Conservation (phyloP, 1,140 invertebrate species). For the Adoxophyes honmai region DNA sequence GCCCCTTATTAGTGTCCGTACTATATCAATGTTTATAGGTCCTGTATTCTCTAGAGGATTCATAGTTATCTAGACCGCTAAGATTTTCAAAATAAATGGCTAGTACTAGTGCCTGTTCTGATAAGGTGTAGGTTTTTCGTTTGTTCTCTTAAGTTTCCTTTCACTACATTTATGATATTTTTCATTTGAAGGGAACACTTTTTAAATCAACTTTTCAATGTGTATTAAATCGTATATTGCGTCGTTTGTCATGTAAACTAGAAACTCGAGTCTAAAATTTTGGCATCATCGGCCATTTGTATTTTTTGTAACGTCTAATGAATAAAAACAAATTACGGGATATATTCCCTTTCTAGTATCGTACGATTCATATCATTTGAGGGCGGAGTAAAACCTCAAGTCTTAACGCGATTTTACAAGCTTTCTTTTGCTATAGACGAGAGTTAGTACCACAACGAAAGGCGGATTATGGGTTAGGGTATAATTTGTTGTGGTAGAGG, state of each 20-base stretch:
- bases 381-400: neutral
- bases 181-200: neutral
- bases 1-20: constrained; percentile 51
- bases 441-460: constrained; percentile 10
- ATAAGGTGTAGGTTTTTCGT: neutral
- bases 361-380: constrained; percentile 13
- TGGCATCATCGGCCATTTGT: neutral
- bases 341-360: neutral
- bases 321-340: neutral
- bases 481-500: constrained; percentile 3
- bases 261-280: neutral
- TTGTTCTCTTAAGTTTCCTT: constrained; percentile 1
- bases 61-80: constrained; percentile 2
- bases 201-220: neutral
- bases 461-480: neutral
- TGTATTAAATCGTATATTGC: neutral
- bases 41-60: constrained; percentile 4
- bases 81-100: constrained; percentile 9
- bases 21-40: constrained; percentile 23
- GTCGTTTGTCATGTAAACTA: neutral
- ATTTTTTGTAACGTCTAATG: constrained; percentile 8
- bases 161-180: neutral
- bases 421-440: neutral
- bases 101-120: constrained; percentile 8
- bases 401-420: constrained; percentile 1